These are phyloP conservation scores for Sorex maritimensis DNA, from an alignment of 2,797 vertebrate species.

Conservation along the genomic window DNA sequence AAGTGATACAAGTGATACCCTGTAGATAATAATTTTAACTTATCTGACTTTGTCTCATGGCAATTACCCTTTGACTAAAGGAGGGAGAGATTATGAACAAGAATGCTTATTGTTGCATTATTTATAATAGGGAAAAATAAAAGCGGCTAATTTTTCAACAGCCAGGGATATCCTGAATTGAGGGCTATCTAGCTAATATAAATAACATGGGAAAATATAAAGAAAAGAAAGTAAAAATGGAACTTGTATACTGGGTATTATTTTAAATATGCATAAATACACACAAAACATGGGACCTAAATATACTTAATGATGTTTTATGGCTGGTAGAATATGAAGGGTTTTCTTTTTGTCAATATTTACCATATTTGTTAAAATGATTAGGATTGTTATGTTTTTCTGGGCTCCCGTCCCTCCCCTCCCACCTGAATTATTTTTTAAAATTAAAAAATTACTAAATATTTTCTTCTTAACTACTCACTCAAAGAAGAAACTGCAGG, in stretches of 20 bases:
- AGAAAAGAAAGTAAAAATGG: background rate
- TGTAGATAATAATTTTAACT: background rate
- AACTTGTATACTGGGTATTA: background rate
- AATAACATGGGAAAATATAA: background rate
- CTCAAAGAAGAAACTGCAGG: too few relatives aligned
- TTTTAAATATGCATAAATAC: background rate
- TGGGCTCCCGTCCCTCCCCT: too few relatives aligned
- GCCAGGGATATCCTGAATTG: background rate
- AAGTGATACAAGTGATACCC: too few relatives aligned
- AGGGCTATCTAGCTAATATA: background rate
- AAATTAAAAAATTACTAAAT: background rate
- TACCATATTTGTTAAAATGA: background rate
- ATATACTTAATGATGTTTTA: constrained; percentile 15
- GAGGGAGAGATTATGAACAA: background rate
- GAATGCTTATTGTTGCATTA: background rate
- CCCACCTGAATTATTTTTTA: too few relatives aligned
- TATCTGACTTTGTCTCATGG: background rate
- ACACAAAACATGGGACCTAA: accelerated
- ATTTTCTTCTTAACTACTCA: background rate
- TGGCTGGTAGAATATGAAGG: background rate
- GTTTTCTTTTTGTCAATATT: background rate
- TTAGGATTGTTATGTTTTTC: too few relatives aligned
- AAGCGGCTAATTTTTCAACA: background rate
- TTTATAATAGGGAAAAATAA: constrained; percentile 7
- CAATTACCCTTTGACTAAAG: background rate